Evolutionary conservation across 2,113 vertebrate genomes (phyloP), one percentile per base, ranked within the genome.

Genomic region (Lanius collurio): DNA sequence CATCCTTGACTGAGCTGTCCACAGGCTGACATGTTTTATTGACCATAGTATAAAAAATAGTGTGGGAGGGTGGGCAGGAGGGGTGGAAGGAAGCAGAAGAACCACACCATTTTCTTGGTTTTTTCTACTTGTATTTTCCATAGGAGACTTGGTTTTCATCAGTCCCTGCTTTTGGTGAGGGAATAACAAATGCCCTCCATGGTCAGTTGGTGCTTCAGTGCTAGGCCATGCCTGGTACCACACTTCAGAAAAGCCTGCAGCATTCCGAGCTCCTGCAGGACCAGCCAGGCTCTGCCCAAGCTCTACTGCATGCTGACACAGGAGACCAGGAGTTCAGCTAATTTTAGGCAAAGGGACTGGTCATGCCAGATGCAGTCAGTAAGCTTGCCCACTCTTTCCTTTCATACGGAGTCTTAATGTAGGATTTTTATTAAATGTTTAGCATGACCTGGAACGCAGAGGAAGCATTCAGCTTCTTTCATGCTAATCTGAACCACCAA

Each of bases 401-500:
- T 89, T 95, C 73, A 95, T 77, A 80, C 30, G 1, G 3, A 95
- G 62, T 21, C 94, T 85, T 59, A n/a, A 30, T 17, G 35, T 14
- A 90, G 80, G 83, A 70, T 90, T 87, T 94, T 95, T 70, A 91
- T 94, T 94, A 91, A 83, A 88, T 7, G 9, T 70, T 83, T 53
- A 70, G 47, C 42, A 9, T 63, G 75, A 91, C 84, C 95, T 91
- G 82, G 82, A 91, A 93, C 35, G 42, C 75, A 79, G 52, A 87
- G 85, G 71, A 95, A 95, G 83, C 75, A 65, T 73, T 68, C 78
- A 73, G 67, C 46, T 27, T 67, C 90, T 91, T 85, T 89, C 50
- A 88, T 95, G 90, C 75, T 91, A 86, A 83, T 85, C 75, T 80
- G 94, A 95, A 90, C 53, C 87, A 93, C 78, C 59, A 67, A 85